Conservation (phyloP, 2,797 vertebrate genomes). For the Sebastes taczanowskii region DNA sequence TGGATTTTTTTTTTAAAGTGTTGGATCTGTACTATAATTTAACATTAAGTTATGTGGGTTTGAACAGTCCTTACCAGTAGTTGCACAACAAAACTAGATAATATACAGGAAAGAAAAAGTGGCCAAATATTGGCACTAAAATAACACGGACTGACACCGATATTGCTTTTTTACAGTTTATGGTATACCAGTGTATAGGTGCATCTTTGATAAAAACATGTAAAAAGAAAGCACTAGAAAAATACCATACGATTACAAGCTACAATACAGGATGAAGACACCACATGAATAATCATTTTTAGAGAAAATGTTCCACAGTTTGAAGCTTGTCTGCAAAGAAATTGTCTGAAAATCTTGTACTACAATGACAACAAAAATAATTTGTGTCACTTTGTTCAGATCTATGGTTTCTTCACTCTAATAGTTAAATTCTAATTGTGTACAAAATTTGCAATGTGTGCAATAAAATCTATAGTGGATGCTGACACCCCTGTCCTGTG, state of each 20-base stretch:
- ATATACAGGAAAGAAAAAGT: background rate
- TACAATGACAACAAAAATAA: no score
- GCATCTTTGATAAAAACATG: background rate
- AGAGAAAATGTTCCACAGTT: background rate
- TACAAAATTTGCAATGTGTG: no score
- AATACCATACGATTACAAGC: background rate
- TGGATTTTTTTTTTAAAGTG: background rate
- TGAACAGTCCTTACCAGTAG: background rate
- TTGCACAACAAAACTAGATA: background rate
- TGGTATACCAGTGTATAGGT: background rate
- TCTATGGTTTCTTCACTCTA: background rate
- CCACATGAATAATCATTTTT: background rate
- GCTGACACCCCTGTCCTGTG: background rate
- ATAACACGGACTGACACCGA: background rate
- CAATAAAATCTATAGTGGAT: no score
- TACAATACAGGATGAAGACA: background rate
- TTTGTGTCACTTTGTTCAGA: background rate
- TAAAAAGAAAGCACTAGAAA: background rate
- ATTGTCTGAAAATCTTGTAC: background rate
- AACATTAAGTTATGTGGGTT: background rate
- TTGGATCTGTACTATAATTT: background rate
- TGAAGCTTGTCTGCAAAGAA: background rate
- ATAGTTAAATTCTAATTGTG: no score
- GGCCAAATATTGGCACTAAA: background rate
- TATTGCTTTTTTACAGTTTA: background rate